Percentiles rank a stretch among this genome's conserved stretches.
These are phyloP conservation scores for Cyprinodon brontotheroides DNA, from an alignment of 2,113 vertebrate genomes.

Conservation along the genomic window DNA sequence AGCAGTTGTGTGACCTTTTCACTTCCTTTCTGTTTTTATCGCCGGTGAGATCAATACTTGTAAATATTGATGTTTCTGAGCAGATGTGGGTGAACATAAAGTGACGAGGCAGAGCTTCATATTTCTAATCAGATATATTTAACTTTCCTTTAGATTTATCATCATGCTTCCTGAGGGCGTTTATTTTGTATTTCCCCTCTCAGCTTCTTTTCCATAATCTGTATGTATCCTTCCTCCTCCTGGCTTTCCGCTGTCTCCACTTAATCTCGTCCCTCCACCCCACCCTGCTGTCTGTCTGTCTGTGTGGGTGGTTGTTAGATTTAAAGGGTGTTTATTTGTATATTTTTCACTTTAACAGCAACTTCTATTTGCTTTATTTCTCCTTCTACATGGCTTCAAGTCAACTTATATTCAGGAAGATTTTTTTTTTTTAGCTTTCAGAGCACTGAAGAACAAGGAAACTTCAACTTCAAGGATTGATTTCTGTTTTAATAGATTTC, in stretches of 20 bases:
- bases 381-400: neutral
- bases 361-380: neutral
- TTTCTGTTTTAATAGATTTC: no score
- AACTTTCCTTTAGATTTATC: neutral
- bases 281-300: neutral
- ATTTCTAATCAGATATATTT: slow-evolving; percentile 4
- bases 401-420: neutral
- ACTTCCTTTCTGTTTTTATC: neutral
- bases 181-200: neutral
- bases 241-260: neutral
- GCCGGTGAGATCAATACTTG: neutral
- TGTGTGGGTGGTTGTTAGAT: neutral
- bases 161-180: neutral
- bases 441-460: neutral
- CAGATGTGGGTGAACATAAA: neutral
- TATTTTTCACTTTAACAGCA: slow-evolving; percentile 24
- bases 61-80: neutral
- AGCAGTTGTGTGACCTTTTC: neutral
- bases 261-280: no score
- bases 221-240: neutral
- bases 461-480: no score
- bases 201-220: neutral
- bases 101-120: slow-evolving; percentile 9
- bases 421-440: neutral
- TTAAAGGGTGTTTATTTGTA: slow-evolving; percentile 16